These are phyloP conservation scores for Zenarchopterus dispar DNA, from an alignment of 2,797 vertebrate genomes.

Conservation along the genomic window DNA sequence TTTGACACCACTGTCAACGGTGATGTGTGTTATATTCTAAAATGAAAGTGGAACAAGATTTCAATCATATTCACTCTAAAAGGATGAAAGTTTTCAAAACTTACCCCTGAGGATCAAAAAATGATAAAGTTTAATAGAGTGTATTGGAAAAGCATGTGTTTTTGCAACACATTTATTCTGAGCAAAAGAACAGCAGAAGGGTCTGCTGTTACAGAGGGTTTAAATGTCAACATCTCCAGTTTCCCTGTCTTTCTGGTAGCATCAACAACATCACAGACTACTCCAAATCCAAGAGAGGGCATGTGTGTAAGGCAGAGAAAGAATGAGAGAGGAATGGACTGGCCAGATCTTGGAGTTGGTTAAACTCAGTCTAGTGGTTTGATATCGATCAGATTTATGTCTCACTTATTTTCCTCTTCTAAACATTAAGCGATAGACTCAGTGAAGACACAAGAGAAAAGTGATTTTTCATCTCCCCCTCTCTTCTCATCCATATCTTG, in stretches of 20 bases:
- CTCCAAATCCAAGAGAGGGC: slow-evolving; percentile 57
- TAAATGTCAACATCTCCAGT: slow-evolving; percentile 66
- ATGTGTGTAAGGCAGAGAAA: not conserved
- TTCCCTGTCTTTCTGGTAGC: slow-evolving; percentile 60
- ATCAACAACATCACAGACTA: slow-evolving; percentile 56
- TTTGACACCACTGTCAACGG: too few relatives aligned
- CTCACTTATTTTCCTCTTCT: slow-evolving; percentile 67
- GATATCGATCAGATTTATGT: slow-evolving; percentile 72
- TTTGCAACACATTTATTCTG: slow-evolving; percentile 24
- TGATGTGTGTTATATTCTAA: too few relatives aligned
- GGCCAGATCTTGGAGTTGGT: slow-evolving; percentile 51
- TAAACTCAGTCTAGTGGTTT: slow-evolving; percentile 49
- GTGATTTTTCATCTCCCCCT: slow-evolving; percentile 53
- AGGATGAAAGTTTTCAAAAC: too few relatives aligned
- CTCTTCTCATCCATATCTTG: slow-evolving; percentile 30
- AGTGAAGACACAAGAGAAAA: slow-evolving; percentile 71
- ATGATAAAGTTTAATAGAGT: not conserved
- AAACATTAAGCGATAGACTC: slow-evolving; percentile 72
- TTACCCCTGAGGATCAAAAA: too few relatives aligned
- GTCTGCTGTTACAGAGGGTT: slow-evolving; percentile 61
- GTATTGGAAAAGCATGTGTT: slow-evolving; percentile 7
- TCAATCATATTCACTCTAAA: too few relatives aligned
- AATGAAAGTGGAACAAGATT: too few relatives aligned
- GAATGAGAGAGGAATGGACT: slow-evolving; percentile 8
- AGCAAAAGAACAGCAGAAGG: slow-evolving; percentile 33